phyloP scores from a whole-genome alignment of 2,113 vertebrate species.

The Bujurquina vittata region DNA sequence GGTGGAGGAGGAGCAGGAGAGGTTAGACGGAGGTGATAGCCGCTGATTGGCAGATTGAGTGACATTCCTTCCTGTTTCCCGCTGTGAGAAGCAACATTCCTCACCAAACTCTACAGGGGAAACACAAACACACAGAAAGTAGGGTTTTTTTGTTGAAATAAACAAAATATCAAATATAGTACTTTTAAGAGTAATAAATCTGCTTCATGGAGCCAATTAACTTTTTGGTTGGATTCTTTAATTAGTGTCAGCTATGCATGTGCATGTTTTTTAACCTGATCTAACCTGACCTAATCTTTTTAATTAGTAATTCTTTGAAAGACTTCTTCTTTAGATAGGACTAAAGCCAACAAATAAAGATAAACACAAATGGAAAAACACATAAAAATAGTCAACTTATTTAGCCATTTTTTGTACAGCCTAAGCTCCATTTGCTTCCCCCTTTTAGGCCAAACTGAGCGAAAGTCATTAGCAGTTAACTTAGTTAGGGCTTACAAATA shows the following conservation, averaged over 20 bases:
- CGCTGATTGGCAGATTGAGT: conserved; percentile 58
- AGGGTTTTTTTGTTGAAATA: not conserved
- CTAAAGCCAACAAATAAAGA: not conserved
- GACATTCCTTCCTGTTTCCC: conserved; percentile 65
- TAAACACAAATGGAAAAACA: not conserved
- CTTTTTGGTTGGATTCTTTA: not conserved
- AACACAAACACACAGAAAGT: conserved; percentile 21
- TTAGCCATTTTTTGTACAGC: conserved; percentile 9
- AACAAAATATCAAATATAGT: not conserved
- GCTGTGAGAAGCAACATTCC: conserved; percentile 60
- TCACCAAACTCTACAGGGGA: conserved; percentile 14
- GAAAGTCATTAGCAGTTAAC: not conserved
- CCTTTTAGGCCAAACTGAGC: not conserved
- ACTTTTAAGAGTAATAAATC: not conserved
- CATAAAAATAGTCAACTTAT: conserved; percentile 1
- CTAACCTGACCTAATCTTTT: no score
- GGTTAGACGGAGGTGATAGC: conserved; percentile 62
- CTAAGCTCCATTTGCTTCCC: conserved; percentile 5
- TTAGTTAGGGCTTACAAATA: not conserved
- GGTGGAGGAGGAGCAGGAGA: conserved; percentile 33
- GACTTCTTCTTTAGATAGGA: not conserved
- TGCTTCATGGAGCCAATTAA: not conserved
- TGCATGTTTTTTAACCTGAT: not conserved
- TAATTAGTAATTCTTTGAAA: not conserved
- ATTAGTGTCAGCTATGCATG: not conserved